These are phyloP conservation scores for Protaetia brevitarsis DNA, from an alignment of 1,140 invertebrate species.

Conservation along the genomic window DNA sequence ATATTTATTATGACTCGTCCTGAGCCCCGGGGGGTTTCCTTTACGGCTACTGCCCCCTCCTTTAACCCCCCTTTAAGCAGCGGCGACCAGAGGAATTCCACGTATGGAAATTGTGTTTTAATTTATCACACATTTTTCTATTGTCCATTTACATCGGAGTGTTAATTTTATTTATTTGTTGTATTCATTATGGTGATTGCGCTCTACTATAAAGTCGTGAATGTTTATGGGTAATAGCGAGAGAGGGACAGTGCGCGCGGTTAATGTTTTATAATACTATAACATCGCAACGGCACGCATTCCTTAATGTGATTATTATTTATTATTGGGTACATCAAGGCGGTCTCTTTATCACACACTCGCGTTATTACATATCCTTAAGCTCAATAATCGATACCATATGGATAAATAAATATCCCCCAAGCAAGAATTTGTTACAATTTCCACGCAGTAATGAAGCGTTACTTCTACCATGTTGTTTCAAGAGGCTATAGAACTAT, in stretches of 20 bases:
- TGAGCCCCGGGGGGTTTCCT: conserved; percentile 32
- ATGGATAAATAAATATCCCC: no score
- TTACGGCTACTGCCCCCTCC: conserved; percentile 37
- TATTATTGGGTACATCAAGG: conserved; percentile 12
- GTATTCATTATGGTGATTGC: conserved; percentile 37
- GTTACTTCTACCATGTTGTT: no score
- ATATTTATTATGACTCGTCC: conserved; percentile 45
- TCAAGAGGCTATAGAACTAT: no score
- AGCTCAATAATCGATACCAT: background rate
- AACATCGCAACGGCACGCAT: background rate
- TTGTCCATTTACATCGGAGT: conserved; percentile 46
- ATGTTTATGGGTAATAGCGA: conserved; percentile 17
- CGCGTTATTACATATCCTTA: background rate
- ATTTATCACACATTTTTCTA: conserved; percentile 47
- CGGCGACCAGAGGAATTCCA: conserved; percentile 39
- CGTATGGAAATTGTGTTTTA: conserved; percentile 47
- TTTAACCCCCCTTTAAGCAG: conserved; percentile 28
- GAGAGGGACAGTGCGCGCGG: background rate
- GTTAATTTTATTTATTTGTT: conserved; percentile 48
- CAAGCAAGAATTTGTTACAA: no score
- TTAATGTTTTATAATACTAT: conserved; percentile 18
- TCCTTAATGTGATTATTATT: conserved; percentile 23
- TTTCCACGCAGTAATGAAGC: no score
- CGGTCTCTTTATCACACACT: background rate
- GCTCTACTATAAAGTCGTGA: conserved; percentile 8